Conservation (phyloP, 2,113 vertebrate species). For the Phylloscopus whistleri region DNA sequence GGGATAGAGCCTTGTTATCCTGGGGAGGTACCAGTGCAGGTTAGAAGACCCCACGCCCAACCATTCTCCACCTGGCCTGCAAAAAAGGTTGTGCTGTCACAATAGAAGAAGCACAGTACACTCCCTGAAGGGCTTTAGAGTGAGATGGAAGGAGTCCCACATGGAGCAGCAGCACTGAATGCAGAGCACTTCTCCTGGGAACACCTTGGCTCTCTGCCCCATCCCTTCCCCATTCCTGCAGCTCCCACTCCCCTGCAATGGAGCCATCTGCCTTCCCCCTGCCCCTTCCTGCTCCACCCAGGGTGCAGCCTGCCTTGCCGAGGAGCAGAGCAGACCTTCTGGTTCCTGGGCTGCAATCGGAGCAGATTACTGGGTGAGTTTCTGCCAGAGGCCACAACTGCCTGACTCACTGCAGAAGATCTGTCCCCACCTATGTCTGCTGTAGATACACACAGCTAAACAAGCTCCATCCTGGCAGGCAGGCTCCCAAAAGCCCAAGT, state of each 20-base stretch:
- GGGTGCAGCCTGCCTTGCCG: background rate
- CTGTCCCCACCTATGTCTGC: constrained; percentile 47
- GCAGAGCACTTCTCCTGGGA: background rate
- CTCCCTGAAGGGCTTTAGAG: background rate
- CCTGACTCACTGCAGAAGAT: constrained; percentile 51
- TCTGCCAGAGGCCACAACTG: constrained; percentile 55
- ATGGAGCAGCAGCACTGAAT: background rate
- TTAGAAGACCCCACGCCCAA: background rate
- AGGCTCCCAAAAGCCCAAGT: background rate
- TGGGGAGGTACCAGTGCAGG: background rate
- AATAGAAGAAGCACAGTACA: background rate
- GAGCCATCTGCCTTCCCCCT: background rate
- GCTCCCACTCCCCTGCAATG: background rate
- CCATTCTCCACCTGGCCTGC: background rate
- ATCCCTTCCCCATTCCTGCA: constrained; percentile 46
- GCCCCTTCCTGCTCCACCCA: constrained; percentile 53
- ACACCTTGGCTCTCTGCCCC: background rate
- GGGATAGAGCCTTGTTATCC: background rate
- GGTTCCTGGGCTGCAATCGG: constrained; percentile 1
- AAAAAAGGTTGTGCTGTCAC: background rate
- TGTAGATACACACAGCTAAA: constrained; percentile 25
- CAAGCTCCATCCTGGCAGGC: background rate
- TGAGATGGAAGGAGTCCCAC: background rate
- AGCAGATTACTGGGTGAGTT: constrained; percentile 28
- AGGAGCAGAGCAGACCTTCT: constrained; percentile 46